Base-by-base conservation (phyloP, 2,797 vertebrate species). In the Phataginus tricuspis region DNA sequence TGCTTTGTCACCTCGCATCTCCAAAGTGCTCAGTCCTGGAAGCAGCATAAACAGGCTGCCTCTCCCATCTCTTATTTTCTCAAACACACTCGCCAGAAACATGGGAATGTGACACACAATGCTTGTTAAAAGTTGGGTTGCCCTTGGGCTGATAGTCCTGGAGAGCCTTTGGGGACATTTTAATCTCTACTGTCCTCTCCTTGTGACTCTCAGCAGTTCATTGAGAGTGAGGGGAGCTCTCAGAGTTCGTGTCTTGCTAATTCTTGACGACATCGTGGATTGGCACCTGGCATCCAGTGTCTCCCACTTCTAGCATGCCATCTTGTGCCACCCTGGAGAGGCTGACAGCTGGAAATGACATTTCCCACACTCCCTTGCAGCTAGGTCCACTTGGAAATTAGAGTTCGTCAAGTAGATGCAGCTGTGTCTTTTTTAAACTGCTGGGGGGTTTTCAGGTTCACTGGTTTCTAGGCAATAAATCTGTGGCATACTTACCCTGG, bases 281-380 rank as follows among this genome's bases (percentile, higher is more conserved):
- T 86, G 92, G 9, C 23, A 27, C n/a, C 45, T 25, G 8, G 6
- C 59, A 64, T 90, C 37, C 87, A 79, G 74, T 72, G 61, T 79
- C 25, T 51, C 11, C 57, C 91, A 69, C 59, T 53, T 85, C 19
- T 82, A 78, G 57, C 39, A 39, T 19, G 29, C 31, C n/a, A 84
- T 92, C 86, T 51, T 91, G 25, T 63, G 31, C 75, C 74, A 3
- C 69, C 3, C 68, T 78, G 4, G 10, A 69, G 61, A 53, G 23
- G 11, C 51, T 89, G 79, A 51, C 84, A 51, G n/a, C 83, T 74
- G 68, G 51, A 66, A 87, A 80, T 37, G 89, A 51, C 64, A 68
- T 93, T 92, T 96, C 37, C 25, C 13, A 37, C 49, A 39, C 66
- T 77, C 16, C 11, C 55, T 93, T 96, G 95, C 77, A 94, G 86